phyloP scores from a whole-genome alignment of 1,140 invertebrate species.

The Calephelis virginiensis region DNA sequence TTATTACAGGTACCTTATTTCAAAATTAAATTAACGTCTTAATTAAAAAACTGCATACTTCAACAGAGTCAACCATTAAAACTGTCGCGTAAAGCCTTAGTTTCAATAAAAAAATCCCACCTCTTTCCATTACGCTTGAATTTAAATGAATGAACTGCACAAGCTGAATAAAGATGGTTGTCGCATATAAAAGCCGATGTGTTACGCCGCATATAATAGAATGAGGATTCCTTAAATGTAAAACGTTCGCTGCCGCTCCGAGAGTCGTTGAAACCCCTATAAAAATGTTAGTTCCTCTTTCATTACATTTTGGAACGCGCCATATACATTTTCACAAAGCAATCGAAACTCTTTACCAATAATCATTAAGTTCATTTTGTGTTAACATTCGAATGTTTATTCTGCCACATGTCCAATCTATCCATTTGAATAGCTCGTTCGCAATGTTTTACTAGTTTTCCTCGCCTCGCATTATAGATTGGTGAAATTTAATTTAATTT shows the following conservation, averaged over 20 bases:
- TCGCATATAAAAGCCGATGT: conserved; percentile 67
- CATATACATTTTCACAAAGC: conserved; percentile 27
- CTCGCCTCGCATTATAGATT: conserved; percentile 33
- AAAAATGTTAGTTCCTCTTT: conserved; percentile 76
- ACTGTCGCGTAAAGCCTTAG: conserved; percentile 1
- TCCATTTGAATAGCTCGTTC: conserved; percentile 53
- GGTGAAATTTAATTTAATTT: conserved; percentile 7
- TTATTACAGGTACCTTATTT: not conserved
- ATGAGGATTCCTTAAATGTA: conserved; percentile 75
- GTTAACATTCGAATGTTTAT: conserved; percentile 40
- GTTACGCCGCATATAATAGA: conserved; percentile 69
- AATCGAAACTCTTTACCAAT: conserved; percentile 38
- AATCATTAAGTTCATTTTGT: conserved; percentile 34
- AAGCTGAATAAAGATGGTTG: conserved; percentile 61
- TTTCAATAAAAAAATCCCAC: conserved; percentile 11
- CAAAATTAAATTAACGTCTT: not conserved
- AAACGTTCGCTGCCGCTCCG: conserved; percentile 63
- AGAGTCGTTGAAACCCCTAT: conserved; percentile 74
- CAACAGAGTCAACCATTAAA: conserved; percentile 1
- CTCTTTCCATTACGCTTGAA: conserved; percentile 28
- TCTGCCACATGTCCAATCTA: conserved; percentile 58
- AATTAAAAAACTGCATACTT: conserved; percentile 3
- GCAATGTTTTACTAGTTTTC: conserved; percentile 54
- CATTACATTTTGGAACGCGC: conserved; percentile 66
- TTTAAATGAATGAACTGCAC: conserved; percentile 48